Conservation (phyloP, 1,140 invertebrate genomes). For the Apis mellifera region Amel_HAv3.1 CM009939.2:10246001-10246500, state of each 20-base stretch:
- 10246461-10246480: too few species aligned
- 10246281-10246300: not conserved
- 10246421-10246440: not conserved
- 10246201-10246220: not conserved
- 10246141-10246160: not conserved
- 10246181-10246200: too few species aligned
- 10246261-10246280: not conserved
- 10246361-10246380: not conserved
- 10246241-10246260: not conserved
- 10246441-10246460: not conserved
- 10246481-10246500: not conserved
- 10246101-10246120: not conserved
- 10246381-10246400: not conserved
- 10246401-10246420: not conserved
- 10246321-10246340: not conserved
- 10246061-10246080: not conserved
- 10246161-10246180: not conserved
- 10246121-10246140: not conserved
- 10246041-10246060: conserved; percentile 17
- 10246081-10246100: not conserved
- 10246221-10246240: too few species aligned
- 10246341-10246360: not conserved
- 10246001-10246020: not conserved
- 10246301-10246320: not conserved
- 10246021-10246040: too few species aligned